Evolutionary conservation across 2,888 invertebrate genomes (phyloP).

Genomic region (Drosophila conformis): DNA sequence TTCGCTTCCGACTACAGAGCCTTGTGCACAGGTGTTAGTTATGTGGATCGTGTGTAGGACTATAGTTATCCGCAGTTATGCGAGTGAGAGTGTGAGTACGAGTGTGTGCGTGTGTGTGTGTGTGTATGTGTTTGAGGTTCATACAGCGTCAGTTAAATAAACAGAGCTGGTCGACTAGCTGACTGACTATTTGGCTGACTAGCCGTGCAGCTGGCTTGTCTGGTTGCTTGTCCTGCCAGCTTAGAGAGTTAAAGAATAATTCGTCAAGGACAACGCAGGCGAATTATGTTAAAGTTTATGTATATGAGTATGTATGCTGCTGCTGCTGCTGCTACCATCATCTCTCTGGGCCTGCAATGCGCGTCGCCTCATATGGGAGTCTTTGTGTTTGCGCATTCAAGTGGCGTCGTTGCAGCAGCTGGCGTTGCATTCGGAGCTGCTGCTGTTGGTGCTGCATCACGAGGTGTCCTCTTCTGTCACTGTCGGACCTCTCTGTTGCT

Average conservation of each 20-base stretch:
- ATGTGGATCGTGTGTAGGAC: constrained; percentile 13
- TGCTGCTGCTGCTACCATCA: constrained; percentile 27
- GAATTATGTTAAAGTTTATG: constrained; percentile 62
- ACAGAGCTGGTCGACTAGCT: constrained; percentile 41
- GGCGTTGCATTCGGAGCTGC: constrained; percentile 14
- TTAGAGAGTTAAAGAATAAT: constrained; percentile 49
- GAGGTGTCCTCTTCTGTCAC: constrained; percentile 11
- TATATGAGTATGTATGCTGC: background rate
- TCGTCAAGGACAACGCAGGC: constrained; percentile 63
- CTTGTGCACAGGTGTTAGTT: constrained; percentile 29
- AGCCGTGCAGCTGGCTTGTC: constrained; percentile 16
- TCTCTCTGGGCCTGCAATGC: constrained; percentile 28
- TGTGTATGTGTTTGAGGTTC: constrained; percentile 11
- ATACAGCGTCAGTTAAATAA: constrained; percentile 45
- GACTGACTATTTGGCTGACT: constrained; percentile 20
- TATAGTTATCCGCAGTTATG: constrained; percentile 12
- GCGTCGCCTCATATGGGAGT: constrained; percentile 63
- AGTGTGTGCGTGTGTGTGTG: constrained; percentile 8
- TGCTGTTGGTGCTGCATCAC: constrained; percentile 5
- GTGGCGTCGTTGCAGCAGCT: constrained; percentile 60
- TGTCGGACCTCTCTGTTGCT: constrained; percentile 26
- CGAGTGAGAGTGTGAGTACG: background rate
- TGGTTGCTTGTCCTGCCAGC: constrained; percentile 21
- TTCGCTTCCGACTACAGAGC: constrained; percentile 40
- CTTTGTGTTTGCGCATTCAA: constrained; percentile 78